Conservation (phyloP, 1,140 invertebrate species). For the Drosophila santomea region DNA sequence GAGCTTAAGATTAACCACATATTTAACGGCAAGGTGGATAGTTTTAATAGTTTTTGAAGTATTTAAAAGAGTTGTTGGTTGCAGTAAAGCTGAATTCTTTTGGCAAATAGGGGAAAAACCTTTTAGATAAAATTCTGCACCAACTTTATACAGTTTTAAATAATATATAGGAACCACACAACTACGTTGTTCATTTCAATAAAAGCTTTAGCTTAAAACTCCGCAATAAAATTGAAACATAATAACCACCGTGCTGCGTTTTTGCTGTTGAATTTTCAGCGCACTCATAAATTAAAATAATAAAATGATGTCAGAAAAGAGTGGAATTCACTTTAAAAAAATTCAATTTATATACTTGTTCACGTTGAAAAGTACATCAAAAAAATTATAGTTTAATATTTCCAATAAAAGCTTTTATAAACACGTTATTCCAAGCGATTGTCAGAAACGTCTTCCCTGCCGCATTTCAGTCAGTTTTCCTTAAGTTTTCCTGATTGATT, state of each 20-base stretch:
- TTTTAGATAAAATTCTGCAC: background rate
- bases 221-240: background rate
- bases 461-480: slow-evolving; percentile 13
- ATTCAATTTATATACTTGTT: no score
- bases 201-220: background rate
- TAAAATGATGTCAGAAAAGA: background rate
- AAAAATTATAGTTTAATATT: no score
- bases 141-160: background rate
- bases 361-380: no score
- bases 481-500: slow-evolving; percentile 37
- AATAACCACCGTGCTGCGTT: background rate
- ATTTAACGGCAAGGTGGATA: no score
- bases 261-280: background rate
- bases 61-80: no score
- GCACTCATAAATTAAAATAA: background rate
- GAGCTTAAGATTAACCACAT: background rate
- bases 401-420: background rate
- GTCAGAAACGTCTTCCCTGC: background rate
- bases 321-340: background rate
- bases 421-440: background rate
- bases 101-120: background rate
- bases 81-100: background rate
- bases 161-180: background rate
- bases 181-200: background rate
- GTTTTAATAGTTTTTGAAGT: no score